These are phyloP conservation scores for Whitmania pigra DNA, from an alignment of 1,140 invertebrate genomes.

Conservation along the genomic window DNA sequence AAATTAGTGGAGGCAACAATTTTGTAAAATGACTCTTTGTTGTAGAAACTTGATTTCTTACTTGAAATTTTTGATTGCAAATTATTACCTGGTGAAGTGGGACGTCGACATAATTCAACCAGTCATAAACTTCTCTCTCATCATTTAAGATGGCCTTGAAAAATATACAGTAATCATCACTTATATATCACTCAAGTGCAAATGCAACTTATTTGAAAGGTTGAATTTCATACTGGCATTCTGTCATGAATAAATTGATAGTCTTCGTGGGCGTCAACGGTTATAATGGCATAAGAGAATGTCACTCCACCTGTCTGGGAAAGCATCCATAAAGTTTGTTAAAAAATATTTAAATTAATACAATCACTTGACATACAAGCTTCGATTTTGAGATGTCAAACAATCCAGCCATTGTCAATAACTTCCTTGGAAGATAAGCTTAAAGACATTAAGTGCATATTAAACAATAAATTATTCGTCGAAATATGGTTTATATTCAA, in stretches of 20 bases:
- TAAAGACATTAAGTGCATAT: slow-evolving; percentile 1
- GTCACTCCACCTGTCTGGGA: slow-evolving; percentile 47
- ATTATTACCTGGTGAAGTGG: slow-evolving; percentile 44
- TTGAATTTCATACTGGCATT: slow-evolving; percentile 49
- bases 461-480: slow-evolving; percentile 14
- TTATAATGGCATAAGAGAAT: slow-evolving; percentile 64
- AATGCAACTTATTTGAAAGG: neutral
- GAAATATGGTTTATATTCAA: neutral
- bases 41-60: no score
- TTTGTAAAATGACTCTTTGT: no score
- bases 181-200: no score
- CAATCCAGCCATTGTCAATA: slow-evolving; percentile 63
- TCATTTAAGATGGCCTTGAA: slow-evolving; percentile 52
- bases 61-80: slow-evolving; percentile 31
- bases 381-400: slow-evolving; percentile 56
- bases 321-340: no score
- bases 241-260: slow-evolving; percentile 63
- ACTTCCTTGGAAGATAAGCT: slow-evolving; percentile 14
- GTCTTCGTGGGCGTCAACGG: slow-evolving; percentile 57
- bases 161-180: neutral
- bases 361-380: neutral
- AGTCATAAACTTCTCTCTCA: slow-evolving; percentile 56
- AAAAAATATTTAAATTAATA: slow-evolving; percentile 35
- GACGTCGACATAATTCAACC: slow-evolving; percentile 55
- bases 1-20: no score